A percentile compares a stretch with the other conserved stretches of the same genome.
phyloP scores from a whole-genome alignment of 2,797 vertebrate genomes.

The Gastrophryne carolinensis region DNA sequence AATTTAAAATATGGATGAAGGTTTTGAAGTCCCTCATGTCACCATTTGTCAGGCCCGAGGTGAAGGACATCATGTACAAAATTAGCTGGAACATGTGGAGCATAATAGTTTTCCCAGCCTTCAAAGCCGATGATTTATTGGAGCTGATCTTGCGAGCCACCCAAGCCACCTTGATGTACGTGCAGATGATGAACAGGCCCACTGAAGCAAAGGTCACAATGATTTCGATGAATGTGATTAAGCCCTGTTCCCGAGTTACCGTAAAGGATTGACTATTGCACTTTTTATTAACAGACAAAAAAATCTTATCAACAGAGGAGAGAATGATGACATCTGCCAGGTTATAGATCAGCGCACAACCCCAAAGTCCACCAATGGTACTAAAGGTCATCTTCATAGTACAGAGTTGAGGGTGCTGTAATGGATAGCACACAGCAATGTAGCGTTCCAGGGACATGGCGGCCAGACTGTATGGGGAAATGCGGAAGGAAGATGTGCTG shows the following conservation, averaged over 20 bases:
- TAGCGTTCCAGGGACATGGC: slow-evolving; percentile 27
- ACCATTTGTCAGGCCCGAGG: neutral
- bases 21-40: slow-evolving; percentile 57
- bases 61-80: neutral
- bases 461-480: neutral
- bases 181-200: slow-evolving; percentile 10
- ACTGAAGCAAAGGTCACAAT: neutral
- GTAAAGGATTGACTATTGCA: neutral
- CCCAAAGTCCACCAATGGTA: neutral
- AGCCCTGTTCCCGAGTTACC: neutral
- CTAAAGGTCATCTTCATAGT: neutral
- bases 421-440: slow-evolving; percentile 9
- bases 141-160: slow-evolving; percentile 8
- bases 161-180: neutral
- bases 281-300: neutral
- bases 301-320: neutral
- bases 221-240: neutral
- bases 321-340: neutral
- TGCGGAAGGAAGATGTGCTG: slow-evolving; percentile 13
- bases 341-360: neutral
- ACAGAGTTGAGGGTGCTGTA: neutral
- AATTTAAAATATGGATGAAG: neutral
- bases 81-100: slow-evolving; percentile 25
- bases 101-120: slow-evolving; percentile 1
- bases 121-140: neutral